These are phyloP conservation scores for Takifugu bimaculatus DNA, from an alignment of 2,113 vertebrate genomes.

Conservation along the genomic window DNA sequence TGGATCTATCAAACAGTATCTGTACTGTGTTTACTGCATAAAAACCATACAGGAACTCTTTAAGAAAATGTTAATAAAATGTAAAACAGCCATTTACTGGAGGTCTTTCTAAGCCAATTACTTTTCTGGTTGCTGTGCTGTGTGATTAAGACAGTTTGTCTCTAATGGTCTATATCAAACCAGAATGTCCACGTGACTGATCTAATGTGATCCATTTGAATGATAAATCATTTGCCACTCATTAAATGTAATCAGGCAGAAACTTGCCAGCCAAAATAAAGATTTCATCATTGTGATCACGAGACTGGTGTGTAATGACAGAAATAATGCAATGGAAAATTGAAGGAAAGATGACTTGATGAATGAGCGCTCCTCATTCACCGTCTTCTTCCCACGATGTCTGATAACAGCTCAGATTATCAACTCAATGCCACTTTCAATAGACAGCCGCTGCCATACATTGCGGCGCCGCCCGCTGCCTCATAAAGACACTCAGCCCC, in stretches of 20 bases:
- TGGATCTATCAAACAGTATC: no score
- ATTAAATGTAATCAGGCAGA: constrained; percentile 70
- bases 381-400: constrained; percentile 57
- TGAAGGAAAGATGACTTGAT: constrained; percentile 65
- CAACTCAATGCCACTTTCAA: constrained; percentile 45
- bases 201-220: constrained; percentile 53
- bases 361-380: constrained; percentile 64
- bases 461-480: constrained; percentile 36
- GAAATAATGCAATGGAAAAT: constrained; percentile 61
- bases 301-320: constrained; percentile 61
- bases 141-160: constrained; percentile 35
- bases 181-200: constrained; percentile 55
- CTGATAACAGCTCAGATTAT: constrained; percentile 55
- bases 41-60: no score
- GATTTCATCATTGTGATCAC: constrained; percentile 63
- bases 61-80: constrained; percentile 51
- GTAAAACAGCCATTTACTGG: constrained; percentile 37
- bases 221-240: constrained; percentile 56
- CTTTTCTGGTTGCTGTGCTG: constrained; percentile 44
- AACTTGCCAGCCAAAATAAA: constrained; percentile 69
- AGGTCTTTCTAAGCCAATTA: constrained; percentile 26
- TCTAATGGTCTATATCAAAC: constrained; percentile 53
- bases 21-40: no score
- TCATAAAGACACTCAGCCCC: constrained; percentile 53
- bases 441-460: constrained; percentile 46